These are phyloP conservation scores for Ceratina japonica DNA, from an alignment of 1,140 invertebrate genomes.

Conservation along the genomic window DNA sequence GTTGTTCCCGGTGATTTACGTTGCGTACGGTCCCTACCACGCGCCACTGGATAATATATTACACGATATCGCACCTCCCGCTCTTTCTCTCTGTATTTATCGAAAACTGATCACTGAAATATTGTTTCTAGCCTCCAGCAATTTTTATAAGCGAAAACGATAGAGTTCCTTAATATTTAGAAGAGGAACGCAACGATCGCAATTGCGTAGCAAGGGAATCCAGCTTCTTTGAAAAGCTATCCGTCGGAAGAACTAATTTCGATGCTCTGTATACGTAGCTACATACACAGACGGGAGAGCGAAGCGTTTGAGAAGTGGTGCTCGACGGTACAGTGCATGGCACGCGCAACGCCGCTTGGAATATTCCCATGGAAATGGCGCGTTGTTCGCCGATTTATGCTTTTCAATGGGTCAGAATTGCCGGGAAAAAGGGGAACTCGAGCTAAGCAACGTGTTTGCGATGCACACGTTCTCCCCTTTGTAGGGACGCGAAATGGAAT, in stretches of 20 bases:
- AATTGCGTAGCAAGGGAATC: background rate
- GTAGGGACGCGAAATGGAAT: background rate
- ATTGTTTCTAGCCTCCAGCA: no score
- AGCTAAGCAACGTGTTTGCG: background rate
- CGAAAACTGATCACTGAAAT: background rate
- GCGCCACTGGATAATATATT: background rate
- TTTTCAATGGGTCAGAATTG: background rate
- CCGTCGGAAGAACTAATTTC: constrained; percentile 52
- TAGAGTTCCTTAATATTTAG: background rate
- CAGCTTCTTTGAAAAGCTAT: constrained; percentile 23
- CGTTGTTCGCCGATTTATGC: constrained; percentile 21
- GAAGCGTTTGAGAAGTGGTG: constrained; percentile 28
- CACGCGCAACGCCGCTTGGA: constrained; percentile 11
- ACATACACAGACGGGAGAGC: constrained; percentile 34
- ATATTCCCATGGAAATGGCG: constrained; percentile 25
- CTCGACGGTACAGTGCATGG: constrained; percentile 36
- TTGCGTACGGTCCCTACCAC: background rate
- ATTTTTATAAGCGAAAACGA: no score
- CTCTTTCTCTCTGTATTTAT: background rate
- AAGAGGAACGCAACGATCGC: background rate
- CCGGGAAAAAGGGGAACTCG: background rate
- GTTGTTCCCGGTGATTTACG: constrained; percentile 1
- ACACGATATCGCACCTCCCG: no score
- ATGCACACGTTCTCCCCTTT: background rate
- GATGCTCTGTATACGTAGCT: constrained; percentile 57